Percentiles rank a stretch among this genome's conserved stretches.
phyloP scores from a whole-genome alignment of 2,888 invertebrate species.

The Lutraria lutraria region DNA sequence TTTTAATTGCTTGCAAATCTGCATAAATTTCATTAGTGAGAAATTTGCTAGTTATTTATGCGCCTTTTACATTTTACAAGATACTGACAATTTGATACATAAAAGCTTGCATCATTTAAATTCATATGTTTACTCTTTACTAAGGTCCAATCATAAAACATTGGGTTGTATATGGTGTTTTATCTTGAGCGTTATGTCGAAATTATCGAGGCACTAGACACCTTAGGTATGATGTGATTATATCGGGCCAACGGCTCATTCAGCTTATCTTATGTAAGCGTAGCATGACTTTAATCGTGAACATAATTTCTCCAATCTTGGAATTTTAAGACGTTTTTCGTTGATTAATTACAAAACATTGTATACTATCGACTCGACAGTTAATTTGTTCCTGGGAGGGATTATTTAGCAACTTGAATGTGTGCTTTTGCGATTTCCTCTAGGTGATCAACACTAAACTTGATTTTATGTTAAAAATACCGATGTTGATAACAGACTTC shows the following conservation, averaged over 20 bases:
- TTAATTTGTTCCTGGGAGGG: conserved; percentile 74
- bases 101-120: neutral
- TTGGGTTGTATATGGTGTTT: conserved; percentile 28
- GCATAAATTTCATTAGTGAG: neutral
- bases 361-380: conserved; percentile 63
- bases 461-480: neutral
- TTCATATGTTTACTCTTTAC: neutral
- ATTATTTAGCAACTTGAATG: conserved; percentile 56
- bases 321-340: conserved; percentile 70
- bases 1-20: neutral
- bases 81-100: conserved; percentile 6
- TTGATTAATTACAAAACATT: conserved; percentile 65
- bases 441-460: conserved; percentile 1
- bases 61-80: neutral
- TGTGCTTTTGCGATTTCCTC: conserved; percentile 65
- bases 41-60: neutral
- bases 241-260: conserved; percentile 59
- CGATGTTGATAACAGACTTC: neutral
- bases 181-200: conserved; percentile 49
- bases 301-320: conserved; percentile 64
- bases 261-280: conserved; percentile 66
- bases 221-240: conserved; percentile 64
- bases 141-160: conserved; percentile 20
- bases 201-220: conserved; percentile 54
- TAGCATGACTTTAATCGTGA: conserved; percentile 64